Conservation (phyloP, 2,797 vertebrate species). For the Hemibagrus guttatus region DNA sequence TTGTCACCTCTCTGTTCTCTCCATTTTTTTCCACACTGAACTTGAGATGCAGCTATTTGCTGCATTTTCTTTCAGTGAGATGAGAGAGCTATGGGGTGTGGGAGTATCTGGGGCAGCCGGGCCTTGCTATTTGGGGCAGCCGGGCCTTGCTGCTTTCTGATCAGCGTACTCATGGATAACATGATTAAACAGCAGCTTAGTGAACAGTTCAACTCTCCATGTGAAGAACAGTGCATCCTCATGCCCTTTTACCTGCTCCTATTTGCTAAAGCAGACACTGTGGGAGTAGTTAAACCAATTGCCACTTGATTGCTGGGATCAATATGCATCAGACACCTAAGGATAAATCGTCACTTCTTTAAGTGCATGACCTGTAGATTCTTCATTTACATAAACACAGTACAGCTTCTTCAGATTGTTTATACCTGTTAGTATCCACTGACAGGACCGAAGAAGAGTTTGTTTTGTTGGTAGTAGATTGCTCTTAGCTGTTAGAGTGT, state of each 20-base stretch:
- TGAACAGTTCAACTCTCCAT: conserved; percentile 1
- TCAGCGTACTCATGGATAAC: conserved; percentile 22
- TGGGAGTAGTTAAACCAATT: conserved; percentile 11
- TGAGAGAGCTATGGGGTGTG: conserved; percentile 7
- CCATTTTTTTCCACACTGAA: neutral
- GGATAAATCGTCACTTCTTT: conserved; percentile 13
- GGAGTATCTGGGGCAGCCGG: conserved; percentile 15
- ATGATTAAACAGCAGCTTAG: conserved; percentile 23
- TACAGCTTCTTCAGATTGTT: neutral
- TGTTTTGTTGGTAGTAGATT: neutral
- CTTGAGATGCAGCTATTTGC: conserved; percentile 1
- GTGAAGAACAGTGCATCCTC: neutral
- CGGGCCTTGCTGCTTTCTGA: conserved; percentile 18
- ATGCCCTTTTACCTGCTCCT: neutral
- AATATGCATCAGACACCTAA: conserved; percentile 29
- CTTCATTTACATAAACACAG: neutral
- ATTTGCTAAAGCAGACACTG: conserved; percentile 21
- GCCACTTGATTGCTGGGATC: neutral
- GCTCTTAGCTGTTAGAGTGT: neutral
- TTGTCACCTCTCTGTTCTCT: conserved; percentile 5
- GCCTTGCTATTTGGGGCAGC: conserved; percentile 5
- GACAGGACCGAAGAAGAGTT: neutral
- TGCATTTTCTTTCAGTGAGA: conserved; percentile 15
- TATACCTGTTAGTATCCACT: neutral
- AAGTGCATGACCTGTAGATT: neutral